phyloP scores from a whole-genome alignment of 2,113 vertebrate genomes.

The Benthochromis sp. region DNA sequence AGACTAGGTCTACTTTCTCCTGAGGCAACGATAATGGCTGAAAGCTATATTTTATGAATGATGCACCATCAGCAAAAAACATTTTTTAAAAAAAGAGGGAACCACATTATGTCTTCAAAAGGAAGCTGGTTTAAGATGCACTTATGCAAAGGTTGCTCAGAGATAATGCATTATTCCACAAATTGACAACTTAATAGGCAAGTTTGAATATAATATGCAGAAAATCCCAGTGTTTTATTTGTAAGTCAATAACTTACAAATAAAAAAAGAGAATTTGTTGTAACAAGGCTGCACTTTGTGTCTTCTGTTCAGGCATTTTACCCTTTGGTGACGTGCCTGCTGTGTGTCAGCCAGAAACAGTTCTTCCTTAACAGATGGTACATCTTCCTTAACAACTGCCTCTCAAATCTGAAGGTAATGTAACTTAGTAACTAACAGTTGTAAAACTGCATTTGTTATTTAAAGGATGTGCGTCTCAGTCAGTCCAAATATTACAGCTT shows the following conservation, averaged over 20 bases:
- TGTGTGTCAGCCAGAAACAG: slow-evolving; percentile 98
- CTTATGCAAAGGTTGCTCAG: neutral
- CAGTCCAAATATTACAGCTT: neutral
- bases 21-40: neutral
- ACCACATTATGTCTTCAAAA: neutral
- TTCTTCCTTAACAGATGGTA: slow-evolving; percentile 97
- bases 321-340: slow-evolving; percentile 92
- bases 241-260: neutral
- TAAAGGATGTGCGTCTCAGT: neutral
- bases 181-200: neutral
- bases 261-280: neutral
- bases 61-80: neutral
- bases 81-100: fast-evolving
- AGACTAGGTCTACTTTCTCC: neutral
- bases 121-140: neutral
- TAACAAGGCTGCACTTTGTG: neutral
- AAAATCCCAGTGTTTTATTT: neutral
- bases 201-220: neutral
- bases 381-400: slow-evolving; percentile 95
- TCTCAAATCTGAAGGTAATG: slow-evolving; percentile 94
- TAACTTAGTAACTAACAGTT: neutral
- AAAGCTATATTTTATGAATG: neutral
- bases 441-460: neutral
- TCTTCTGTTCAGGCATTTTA: slow-evolving; percentile 67
- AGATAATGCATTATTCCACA: neutral